These are phyloP conservation scores for Bellardia bayeri DNA, from an alignment of 2,888 invertebrate genomes.

Conservation along the genomic window DNA sequence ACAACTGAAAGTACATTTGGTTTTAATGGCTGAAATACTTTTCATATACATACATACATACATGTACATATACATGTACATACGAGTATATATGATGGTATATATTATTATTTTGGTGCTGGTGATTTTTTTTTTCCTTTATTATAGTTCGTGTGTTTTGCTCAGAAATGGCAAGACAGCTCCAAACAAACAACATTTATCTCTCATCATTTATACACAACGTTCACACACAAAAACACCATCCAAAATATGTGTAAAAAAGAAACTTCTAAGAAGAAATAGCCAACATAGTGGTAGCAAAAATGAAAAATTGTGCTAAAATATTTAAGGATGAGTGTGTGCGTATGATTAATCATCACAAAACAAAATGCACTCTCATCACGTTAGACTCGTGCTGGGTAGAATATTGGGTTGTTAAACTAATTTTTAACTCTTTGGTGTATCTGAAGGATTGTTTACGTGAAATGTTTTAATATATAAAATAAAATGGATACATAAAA, in stretches of 20 bases:
- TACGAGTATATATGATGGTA: too few species aligned
- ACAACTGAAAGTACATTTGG: constrained; percentile 48
- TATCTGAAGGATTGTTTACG: too few species aligned
- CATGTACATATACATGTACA: too few species aligned
- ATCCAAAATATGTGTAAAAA: neutral
- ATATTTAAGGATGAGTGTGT: neutral
- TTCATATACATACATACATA: neutral
- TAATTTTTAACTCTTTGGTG: too few species aligned
- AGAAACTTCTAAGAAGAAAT: neutral
- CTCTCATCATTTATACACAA: constrained; percentile 50
- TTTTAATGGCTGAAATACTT: constrained; percentile 60
- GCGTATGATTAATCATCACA: constrained; percentile 50
- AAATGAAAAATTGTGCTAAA: neutral
- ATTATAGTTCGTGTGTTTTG: neutral
- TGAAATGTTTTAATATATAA: too few species aligned
- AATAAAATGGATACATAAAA: too few species aligned
- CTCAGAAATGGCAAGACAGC: constrained; percentile 43
- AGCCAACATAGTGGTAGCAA: constrained; percentile 1
- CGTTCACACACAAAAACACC: neutral
- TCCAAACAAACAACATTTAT: constrained; percentile 64
- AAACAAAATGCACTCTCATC: neutral
- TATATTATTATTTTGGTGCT: constrained; percentile 19
- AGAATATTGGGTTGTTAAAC: too few species aligned
- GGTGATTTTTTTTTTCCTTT: neutral
- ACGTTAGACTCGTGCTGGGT: too few species aligned